Conservation (phyloP, 2,113 vertebrate species). For the Larimichthys polyactis region DNA sequence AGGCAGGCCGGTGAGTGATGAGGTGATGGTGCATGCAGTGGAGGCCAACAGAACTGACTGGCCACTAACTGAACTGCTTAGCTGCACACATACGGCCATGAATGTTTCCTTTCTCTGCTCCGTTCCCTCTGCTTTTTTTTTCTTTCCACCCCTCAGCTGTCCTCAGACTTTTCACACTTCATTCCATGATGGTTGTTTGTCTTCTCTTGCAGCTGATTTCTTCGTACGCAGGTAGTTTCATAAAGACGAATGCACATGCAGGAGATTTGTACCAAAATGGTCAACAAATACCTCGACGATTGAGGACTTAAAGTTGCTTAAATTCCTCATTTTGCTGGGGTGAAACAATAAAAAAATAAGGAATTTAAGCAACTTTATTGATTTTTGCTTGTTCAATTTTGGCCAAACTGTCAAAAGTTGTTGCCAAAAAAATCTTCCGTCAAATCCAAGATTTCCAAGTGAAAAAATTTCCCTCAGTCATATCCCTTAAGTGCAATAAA, state of each 20-base stretch:
- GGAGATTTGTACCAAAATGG: neutral
- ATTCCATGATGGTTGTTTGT: conserved; percentile 42
- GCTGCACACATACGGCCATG: conserved; percentile 48
- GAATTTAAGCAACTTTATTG: no score
- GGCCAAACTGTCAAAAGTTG: neutral
- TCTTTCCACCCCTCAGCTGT: conserved; percentile 33
- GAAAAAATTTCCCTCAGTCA: neutral
- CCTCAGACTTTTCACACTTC: conserved; percentile 42
- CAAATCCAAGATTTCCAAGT: neutral
- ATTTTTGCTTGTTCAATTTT: neutral
- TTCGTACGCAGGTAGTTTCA: neutral
- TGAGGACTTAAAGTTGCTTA: neutral
- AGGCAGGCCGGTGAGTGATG: conserved; percentile 73
- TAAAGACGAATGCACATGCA: neutral
- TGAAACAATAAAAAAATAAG: no score
- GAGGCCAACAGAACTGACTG: conserved; percentile 37
- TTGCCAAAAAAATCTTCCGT: neutral
- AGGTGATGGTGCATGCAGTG: conserved; percentile 70
- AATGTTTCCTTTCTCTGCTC: conserved; percentile 66
- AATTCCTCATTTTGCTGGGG: neutral
- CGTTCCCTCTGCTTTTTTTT: neutral
- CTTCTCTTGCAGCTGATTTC: neutral
- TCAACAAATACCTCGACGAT: neutral
- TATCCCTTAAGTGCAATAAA: neutral
- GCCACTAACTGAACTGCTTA: conserved; percentile 36